phyloP scores from a whole-genome alignment of 2,113 vertebrate genomes.

The Brachirus orientalis region DNA sequence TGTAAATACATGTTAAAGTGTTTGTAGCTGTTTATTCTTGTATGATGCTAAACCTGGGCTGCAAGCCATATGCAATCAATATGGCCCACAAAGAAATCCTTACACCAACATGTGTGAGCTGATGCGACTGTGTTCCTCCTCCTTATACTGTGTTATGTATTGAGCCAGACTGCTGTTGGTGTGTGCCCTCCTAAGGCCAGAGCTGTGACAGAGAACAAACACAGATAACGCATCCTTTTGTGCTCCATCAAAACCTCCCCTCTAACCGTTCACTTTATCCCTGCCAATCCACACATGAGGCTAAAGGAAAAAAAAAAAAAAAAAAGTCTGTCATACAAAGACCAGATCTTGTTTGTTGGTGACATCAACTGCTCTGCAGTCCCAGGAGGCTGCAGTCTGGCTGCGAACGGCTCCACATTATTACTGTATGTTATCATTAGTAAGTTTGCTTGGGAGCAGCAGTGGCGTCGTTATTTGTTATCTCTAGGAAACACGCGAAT shows the following conservation, averaged over 20 bases:
- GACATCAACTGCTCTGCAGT: conserved; percentile 37
- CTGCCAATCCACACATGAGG: conserved; percentile 38
- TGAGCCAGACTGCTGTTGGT: conserved; percentile 37
- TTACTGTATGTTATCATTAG: conserved; percentile 38
- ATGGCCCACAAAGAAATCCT: background rate
- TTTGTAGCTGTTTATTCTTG: conserved; percentile 2
- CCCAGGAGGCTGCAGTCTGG: conserved; percentile 27
- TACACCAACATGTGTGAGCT: conserved; percentile 7
- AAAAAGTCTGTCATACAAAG: conserved; percentile 15
- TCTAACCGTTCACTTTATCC: conserved; percentile 52
- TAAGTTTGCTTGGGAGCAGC: conserved; percentile 17
- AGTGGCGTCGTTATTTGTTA: conserved; percentile 16
- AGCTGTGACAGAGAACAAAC: conserved; percentile 62
- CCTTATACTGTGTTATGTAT: conserved; percentile 9
- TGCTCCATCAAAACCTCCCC: conserved; percentile 47
- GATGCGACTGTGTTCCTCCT: conserved; percentile 6
- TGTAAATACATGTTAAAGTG: background rate
- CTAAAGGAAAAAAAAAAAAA: conserved; percentile 2
- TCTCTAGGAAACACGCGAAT: conserved; percentile 15
- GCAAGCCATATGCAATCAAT: conserved; percentile 5
- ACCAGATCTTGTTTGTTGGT: conserved; percentile 37
- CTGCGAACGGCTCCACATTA: conserved; percentile 42
- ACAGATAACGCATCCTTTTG: conserved; percentile 57
- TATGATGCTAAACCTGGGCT: background rate
- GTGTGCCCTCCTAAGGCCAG: conserved; percentile 50